A percentile compares a stretch with the other conserved stretches of the same genome.
Evolutionary conservation across 2,113 vertebrate species (phyloP).

Genomic region (Oxygymnocypris stewartii): DNA sequence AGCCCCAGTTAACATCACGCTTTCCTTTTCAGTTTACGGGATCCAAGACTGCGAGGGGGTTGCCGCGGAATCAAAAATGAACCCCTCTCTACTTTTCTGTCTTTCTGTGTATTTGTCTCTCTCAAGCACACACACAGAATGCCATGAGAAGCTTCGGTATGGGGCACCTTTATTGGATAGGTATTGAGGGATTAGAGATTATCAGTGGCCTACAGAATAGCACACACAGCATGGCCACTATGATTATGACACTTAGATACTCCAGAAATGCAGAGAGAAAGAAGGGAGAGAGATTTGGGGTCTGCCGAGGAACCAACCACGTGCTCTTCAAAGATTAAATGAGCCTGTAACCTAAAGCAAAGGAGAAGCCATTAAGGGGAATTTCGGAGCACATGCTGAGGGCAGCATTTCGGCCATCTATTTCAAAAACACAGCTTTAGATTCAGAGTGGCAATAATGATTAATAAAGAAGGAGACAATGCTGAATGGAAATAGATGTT

Average conservation of each 20-base stretch:
- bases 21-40: conserved; percentile 27
- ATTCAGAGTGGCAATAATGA: conserved; percentile 64
- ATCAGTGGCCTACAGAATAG: conserved; percentile 74
- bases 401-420: conserved; percentile 55
- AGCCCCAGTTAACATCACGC: conserved; percentile 43
- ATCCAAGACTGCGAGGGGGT: conserved; percentile 28
- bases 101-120: conserved; percentile 14
- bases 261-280: conserved; percentile 70
- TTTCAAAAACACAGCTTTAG: conserved; percentile 34
- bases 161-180: conserved; percentile 73
- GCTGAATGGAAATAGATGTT: conserved; percentile 67
- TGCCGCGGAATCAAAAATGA: conserved; percentile 33
- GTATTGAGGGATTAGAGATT: conserved; percentile 77
- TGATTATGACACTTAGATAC: conserved; percentile 81
- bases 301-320: conserved; percentile 67
- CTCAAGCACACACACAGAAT: conserved; percentile 11
- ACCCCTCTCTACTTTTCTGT: neutral
- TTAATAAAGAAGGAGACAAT: conserved; percentile 70
- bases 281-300: conserved; percentile 68
- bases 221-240: conserved; percentile 73
- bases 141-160: conserved; percentile 36
- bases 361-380: conserved; percentile 63
- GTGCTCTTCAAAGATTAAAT: conserved; percentile 72
- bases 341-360: conserved; percentile 70
- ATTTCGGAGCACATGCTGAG: conserved; percentile 66